Evolutionary conservation across 1,140 invertebrate species (phyloP), one percentile per base, ranked within the genome.

Genomic region (Camponotus floridanus): DNA sequence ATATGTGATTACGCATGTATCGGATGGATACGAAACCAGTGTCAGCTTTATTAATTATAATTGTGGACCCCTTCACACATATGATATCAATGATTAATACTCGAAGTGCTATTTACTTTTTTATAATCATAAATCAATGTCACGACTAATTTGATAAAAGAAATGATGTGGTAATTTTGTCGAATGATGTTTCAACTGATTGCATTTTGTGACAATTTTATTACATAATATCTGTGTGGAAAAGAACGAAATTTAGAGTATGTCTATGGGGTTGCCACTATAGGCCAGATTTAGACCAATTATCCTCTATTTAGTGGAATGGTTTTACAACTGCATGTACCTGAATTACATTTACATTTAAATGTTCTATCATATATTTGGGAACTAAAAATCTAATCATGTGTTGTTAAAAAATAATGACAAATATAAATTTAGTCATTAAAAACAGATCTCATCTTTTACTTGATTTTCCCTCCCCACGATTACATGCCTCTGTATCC

Each of bases 1-100:
- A 51, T 51, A 51, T 51, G 76, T 33, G 65, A 85, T 80, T 39
- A 65, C 21, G 48, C 78, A 87, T 84, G 67, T 89, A 81, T 89
- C 68, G 73, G 88, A 90, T 90, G 88, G 89, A 90, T 88, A 87
- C 48, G 39, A 83, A 48, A 83, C 74, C 88, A 87, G 85, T 85
- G 67, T 59, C 33, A 31, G 68, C 62, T 57, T 39, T 65, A 57
- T 51, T 39, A 11, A 26, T 79, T 74, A 26, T 59, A 79, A 74
- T 78, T 51, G 0, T n/a, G 5, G 31, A 74, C 0, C 18, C 48
- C 18, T 3, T 55, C n/a, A 48, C n/a, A 48, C 21, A 51, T 74
- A 39, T 74, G 45, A 3, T 70, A n/a, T 36, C 31, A 45, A 45
- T 33, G 15, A 61, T 73, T 74, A 73, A 83, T 83, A 73, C 79